phyloP scores from a whole-genome alignment of 2,113 vertebrate genomes.

The Ammodytes marinus region DNA sequence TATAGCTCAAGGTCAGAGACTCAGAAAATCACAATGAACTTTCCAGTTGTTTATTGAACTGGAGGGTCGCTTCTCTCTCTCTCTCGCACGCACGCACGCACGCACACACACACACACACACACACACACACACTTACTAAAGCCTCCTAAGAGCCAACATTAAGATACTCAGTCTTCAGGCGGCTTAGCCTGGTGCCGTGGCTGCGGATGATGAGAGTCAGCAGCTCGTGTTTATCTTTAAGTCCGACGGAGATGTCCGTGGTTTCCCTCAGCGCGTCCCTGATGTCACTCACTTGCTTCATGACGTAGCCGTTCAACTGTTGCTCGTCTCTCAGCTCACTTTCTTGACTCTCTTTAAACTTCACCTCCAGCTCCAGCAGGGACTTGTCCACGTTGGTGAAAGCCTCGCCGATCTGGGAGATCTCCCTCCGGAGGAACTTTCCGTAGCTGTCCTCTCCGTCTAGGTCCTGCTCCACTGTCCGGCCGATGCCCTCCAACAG shows the following conservation, averaged over 20 bases:
- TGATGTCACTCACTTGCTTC: constrained; percentile 89
- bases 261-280: constrained; percentile 87
- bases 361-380: constrained; percentile 94
- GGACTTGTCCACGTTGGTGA: constrained; percentile 91
- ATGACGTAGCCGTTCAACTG: constrained; percentile 89
- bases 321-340: constrained; percentile 87
- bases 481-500: constrained; percentile 91
- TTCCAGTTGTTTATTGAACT: constrained; percentile 60
- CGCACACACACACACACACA: constrained; percentile 21
- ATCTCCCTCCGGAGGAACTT: constrained; percentile 91
- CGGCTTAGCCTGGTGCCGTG: constrained; percentile 93
- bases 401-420: constrained; percentile 92
- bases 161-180: constrained; percentile 91
- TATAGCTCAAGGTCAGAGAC: constrained; percentile 31
- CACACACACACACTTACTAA: not conserved
- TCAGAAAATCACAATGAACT: constrained; percentile 51
- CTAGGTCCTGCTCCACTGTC: constrained; percentile 92
- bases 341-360: constrained; percentile 93
- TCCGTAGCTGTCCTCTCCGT: constrained; percentile 95
- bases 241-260: constrained; percentile 90
- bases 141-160: constrained; percentile 65
- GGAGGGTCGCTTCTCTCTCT: constrained; percentile 29
- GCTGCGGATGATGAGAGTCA: constrained; percentile 92
- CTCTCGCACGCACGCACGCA: constrained; percentile 19
- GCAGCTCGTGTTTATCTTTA: constrained; percentile 93